Conservation (phyloP, 1,140 invertebrate genomes). For the Brachionus paranguensis region DNA sequence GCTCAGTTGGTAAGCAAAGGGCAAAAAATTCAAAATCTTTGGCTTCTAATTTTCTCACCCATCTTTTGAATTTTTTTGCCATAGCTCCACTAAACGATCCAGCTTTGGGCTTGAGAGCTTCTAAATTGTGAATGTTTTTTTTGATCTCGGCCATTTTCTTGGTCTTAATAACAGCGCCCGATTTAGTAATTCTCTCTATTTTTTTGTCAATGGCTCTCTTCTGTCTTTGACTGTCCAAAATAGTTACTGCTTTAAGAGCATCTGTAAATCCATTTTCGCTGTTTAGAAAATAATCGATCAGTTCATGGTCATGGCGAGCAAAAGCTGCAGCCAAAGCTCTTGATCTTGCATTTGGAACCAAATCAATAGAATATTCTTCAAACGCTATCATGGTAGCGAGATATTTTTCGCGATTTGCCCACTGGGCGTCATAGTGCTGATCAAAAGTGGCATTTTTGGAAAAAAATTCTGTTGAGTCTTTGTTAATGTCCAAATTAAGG, state of each 20-base stretch:
- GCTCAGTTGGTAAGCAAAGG: conserved; percentile 48
- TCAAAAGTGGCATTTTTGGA: conserved; percentile 40
- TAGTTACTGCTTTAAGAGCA: conserved; percentile 48
- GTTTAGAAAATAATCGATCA: conserved; percentile 46
- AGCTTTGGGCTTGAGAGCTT: conserved; percentile 45
- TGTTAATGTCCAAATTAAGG: not conserved
- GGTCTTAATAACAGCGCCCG: conserved; percentile 44
- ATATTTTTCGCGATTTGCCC: conserved; percentile 47
- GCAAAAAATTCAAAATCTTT: conserved; percentile 50
- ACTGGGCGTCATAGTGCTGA: conserved; percentile 49
- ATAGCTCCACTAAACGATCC: conserved; percentile 31
- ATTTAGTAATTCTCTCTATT: conserved; percentile 47
- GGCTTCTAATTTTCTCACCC: conserved; percentile 45
- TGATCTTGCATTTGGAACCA: conserved; percentile 48
- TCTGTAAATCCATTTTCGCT: conserved; percentile 48
- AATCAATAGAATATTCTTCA: conserved; percentile 47
- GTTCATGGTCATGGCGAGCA: conserved; percentile 48
- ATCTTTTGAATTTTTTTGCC: conserved; percentile 45
- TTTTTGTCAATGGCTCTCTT: conserved; percentile 48
- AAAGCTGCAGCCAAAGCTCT: conserved; percentile 49
- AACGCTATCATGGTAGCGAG: conserved; percentile 47
- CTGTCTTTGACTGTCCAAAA: conserved; percentile 49
- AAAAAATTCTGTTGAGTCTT: conserved; percentile 9
- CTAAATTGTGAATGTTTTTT: conserved; percentile 50
- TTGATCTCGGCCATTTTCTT: conserved; percentile 49